Base-by-base conservation (phyloP, 2,888 invertebrate species). In the Ophion costatus region DNA sequence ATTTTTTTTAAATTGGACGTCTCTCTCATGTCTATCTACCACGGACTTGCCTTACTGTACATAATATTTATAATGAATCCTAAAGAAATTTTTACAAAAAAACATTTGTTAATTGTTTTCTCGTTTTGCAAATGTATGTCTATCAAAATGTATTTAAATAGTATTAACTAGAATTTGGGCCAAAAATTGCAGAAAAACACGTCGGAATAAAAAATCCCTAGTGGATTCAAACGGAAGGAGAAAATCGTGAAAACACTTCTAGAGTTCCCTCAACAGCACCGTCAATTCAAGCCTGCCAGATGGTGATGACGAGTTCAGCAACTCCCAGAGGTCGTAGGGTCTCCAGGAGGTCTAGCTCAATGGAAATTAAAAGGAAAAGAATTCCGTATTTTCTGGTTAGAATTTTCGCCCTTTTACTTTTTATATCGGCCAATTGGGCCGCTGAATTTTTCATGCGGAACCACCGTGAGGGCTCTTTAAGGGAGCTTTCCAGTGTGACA, bases 231-330 rank as follows among this genome's bases (percentile, higher is more conserved):
- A 95, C 66, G 97, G 97, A 89, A 94, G 97, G 78, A 95, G 98
- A 87, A 98, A 97, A 93, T 98, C 98, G 61, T 95, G 97, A 70
- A 94, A 97, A 86, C 96, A 97, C 93, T 97, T 92, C 73, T 84
- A 92, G 74, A 92, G 88, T 88, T 92, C 93, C 11, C 85, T 93
- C 80, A 93, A 92, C 88, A 91, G 91, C 88, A 91, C 92, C 80
- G 87, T 93, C 57, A 92, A 92, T 82, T 92, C 92, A 74, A 92
- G 89, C 59, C 84, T 92, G 78, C 91, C 91, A 71, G 95, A 95
- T 88, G 95, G 94, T 88, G 94, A 94, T 88, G 95, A 95, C 84
- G 95, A 95, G 88, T 95, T 95, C 57, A 95, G 96, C 9, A 96
- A 96, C 87, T 96, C 96, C 6, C 95, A 95, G 86, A 95, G 95